Percentiles rank a stretch among this genome's conserved stretches.
Evolutionary conservation across 2,113 vertebrate genomes (phyloP).

Genomic region (Zosterops pallidus): DNA sequence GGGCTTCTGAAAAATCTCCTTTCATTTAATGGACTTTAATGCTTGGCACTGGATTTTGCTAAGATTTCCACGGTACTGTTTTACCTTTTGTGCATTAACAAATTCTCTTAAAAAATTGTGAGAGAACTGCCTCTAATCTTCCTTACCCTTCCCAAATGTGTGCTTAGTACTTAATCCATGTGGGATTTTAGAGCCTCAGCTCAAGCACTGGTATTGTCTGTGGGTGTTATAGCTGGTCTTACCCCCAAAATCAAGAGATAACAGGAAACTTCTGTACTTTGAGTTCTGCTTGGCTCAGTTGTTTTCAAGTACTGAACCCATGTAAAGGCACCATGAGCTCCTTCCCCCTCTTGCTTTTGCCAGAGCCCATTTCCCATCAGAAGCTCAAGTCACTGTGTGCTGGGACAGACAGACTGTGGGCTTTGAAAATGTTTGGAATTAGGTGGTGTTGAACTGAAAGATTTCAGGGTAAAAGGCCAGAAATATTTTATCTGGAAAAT

Average conservation of each 20-base stretch:
- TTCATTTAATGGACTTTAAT: background rate
- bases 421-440: background rate
- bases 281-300: background rate
- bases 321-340: background rate
- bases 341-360: background rate
- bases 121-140: background rate
- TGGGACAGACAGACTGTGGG: background rate
- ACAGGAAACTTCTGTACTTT: background rate
- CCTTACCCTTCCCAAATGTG: background rate
- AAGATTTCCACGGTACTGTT: background rate
- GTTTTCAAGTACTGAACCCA: background rate
- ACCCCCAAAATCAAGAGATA: background rate
- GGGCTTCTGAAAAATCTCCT: background rate
- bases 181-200: background rate
- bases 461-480: background rate
- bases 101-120: background rate
- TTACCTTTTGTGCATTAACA: background rate
- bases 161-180: background rate
- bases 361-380: background rate
- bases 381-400: background rate
- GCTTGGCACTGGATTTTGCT: background rate
- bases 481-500: background rate
- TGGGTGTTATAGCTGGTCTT: background rate
- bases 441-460: background rate
- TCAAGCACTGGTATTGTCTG: accelerated